Conservation (phyloP, 2,113 vertebrate species). For the Tupaia chinensis region DNA sequence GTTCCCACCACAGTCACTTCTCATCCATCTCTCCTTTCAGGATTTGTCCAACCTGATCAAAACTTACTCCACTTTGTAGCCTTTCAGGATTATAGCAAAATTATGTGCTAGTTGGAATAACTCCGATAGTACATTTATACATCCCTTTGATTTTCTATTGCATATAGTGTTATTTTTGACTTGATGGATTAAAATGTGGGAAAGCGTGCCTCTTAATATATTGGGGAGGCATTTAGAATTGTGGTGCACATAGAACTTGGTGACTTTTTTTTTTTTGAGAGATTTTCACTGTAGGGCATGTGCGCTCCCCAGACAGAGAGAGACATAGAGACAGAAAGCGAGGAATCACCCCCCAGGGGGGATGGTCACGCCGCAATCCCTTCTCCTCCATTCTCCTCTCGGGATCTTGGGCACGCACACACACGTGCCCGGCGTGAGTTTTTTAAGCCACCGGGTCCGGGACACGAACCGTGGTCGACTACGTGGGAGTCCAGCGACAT, state of each 20-base stretch:
- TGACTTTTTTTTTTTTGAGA: background rate
- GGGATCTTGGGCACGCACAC: no score
- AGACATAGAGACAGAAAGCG: no score
- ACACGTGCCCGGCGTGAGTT: no score
- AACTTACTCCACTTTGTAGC: background rate
- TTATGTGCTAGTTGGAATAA: background rate
- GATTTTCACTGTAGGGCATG: no score
- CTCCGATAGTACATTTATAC: background rate
- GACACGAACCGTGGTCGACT: no score
- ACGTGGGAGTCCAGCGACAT: no score
- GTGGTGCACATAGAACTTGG: background rate
- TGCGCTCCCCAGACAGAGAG: no score
- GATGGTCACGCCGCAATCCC: no score
- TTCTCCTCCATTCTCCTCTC: no score
- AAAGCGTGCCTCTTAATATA: background rate
- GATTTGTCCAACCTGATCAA: background rate
- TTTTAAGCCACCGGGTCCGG: no score
- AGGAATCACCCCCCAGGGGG: no score
- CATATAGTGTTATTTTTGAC: background rate
- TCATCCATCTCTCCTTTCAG: background rate
- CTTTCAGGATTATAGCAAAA: conserved; percentile 7
- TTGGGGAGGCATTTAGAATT: background rate
- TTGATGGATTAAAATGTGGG: background rate
- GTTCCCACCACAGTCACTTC: no score
- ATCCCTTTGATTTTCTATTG: background rate